phyloP scores from a whole-genome alignment of 2,113 vertebrate species.

The Triplophysa dalaica region DNA sequence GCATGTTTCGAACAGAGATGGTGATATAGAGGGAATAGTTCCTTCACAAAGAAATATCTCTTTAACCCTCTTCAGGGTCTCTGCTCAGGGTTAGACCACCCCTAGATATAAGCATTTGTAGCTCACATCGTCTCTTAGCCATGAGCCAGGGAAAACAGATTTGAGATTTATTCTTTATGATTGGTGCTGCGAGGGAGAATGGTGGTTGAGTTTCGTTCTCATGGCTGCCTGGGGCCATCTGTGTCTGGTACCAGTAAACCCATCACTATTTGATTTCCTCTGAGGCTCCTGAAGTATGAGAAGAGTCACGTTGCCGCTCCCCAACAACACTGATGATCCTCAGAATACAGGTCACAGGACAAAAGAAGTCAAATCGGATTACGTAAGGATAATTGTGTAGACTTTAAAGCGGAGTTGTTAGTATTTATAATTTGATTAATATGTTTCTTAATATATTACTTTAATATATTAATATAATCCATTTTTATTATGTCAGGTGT shows the following conservation, averaged over 20 bases:
- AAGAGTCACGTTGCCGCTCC: constrained; percentile 27
- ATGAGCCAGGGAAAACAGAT: constrained; percentile 36
- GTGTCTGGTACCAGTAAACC: constrained; percentile 33
- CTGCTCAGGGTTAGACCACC: constrained; percentile 13
- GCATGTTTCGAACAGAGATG: too few relatives aligned
- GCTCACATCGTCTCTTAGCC: constrained; percentile 4
- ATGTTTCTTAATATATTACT: too few relatives aligned
- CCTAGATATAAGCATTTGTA: constrained; percentile 6
- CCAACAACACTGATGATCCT: constrained; percentile 7
- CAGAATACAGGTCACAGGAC: not conserved
- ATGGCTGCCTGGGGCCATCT: constrained; percentile 40
- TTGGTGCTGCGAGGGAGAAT: constrained; percentile 35
- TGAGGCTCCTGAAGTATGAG: constrained; percentile 16
- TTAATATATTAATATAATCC: too few relatives aligned
- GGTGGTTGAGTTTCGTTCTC: constrained; percentile 39
- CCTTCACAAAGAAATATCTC: not conserved
- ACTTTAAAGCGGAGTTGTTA: not conserved
- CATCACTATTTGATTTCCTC: constrained; percentile 46
- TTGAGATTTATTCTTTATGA: constrained; percentile 53
- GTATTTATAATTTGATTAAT: too few relatives aligned
- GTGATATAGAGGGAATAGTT: too few relatives aligned
- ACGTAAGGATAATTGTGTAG: constrained; percentile 1
- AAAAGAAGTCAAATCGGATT: constrained; percentile 1
- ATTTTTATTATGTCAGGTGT: constrained; percentile 15
- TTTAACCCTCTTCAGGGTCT: not conserved